These are phyloP conservation scores for Heliornis fulica DNA, from an alignment of 2,113 vertebrate species.

Conservation along the genomic window DNA sequence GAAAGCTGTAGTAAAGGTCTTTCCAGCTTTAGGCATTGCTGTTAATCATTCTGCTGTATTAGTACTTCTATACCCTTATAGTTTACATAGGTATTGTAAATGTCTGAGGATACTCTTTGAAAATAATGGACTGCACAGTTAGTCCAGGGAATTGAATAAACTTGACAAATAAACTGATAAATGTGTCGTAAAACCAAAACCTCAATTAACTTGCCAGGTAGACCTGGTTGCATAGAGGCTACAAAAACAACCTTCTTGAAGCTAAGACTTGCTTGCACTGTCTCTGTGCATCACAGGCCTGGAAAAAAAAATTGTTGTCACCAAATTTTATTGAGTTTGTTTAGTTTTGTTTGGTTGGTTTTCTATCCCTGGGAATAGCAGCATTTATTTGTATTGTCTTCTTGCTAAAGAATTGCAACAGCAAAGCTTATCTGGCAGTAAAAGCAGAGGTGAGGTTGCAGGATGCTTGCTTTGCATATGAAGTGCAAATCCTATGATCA, in stretches of 20 bases:
- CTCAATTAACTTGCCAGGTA: neutral
- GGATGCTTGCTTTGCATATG: neutral
- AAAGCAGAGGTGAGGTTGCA: neutral
- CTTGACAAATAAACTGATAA: neutral
- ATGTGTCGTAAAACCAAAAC: neutral
- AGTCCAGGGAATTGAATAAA: neutral
- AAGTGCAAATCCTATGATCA: neutral
- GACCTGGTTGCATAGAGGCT: neutral
- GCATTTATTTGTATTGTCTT: neutral
- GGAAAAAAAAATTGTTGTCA: neutral
- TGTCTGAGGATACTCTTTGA: neutral
- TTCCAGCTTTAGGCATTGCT: neutral
- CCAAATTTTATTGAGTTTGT: neutral
- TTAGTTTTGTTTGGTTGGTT: no score
- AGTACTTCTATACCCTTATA: neutral
- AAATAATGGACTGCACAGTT: neutral
- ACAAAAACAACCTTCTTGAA: neutral
- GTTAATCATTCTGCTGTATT: neutral
- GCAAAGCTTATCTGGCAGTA: neutral
- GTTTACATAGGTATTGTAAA: neutral
- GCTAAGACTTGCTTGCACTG: neutral
- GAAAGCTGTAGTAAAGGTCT: neutral
- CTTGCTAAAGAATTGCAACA: neutral
- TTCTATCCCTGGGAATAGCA: neutral
- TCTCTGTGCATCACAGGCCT: neutral